Evolutionary conservation across 2,797 vertebrate genomes (phyloP).

Genomic region (Enteromius viviparus): DNA sequence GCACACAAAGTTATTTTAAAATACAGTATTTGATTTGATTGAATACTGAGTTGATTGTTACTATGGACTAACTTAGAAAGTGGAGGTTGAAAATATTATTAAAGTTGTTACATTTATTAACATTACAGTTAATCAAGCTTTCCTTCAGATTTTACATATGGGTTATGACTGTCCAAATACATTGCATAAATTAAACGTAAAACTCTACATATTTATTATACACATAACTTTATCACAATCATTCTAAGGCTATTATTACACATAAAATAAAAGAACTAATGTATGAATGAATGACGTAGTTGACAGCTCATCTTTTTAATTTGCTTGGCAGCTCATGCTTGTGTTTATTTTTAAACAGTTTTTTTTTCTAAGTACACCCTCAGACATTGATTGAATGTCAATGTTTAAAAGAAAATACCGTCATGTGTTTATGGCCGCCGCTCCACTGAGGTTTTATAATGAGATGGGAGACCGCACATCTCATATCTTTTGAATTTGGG

Average conservation of each 20-base stretch:
- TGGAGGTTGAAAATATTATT: not conserved
- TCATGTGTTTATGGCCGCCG: constrained; percentile 40
- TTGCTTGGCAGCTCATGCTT: not conserved
- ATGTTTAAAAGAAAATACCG: constrained; percentile 38
- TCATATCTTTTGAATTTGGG: constrained; percentile 64
- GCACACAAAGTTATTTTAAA: not conserved
- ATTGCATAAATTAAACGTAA: not conserved
- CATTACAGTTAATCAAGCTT: constrained; percentile 5
- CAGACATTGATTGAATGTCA: constrained; percentile 53
- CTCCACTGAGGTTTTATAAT: constrained; percentile 51
- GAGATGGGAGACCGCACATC: constrained; percentile 51
- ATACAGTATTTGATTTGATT: not conserved
- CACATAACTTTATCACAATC: not conserved
- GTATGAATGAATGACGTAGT: not conserved
- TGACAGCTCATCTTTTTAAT: constrained; percentile 18
- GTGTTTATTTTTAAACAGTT: constrained; percentile 31
- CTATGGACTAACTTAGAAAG: not conserved
- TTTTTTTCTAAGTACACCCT: constrained; percentile 9
- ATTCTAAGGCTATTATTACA: not conserved
- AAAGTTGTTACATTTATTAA: not conserved
- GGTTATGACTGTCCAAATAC: constrained; percentile 12
- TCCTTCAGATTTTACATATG: constrained; percentile 3
- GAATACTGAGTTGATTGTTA: too few relatives aligned
- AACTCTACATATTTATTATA: not conserved
- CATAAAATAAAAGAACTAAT: not conserved